These are phyloP conservation scores for Melipona beecheii DNA, from an alignment of 2,888 invertebrate species.

Conservation along the genomic window DNA sequence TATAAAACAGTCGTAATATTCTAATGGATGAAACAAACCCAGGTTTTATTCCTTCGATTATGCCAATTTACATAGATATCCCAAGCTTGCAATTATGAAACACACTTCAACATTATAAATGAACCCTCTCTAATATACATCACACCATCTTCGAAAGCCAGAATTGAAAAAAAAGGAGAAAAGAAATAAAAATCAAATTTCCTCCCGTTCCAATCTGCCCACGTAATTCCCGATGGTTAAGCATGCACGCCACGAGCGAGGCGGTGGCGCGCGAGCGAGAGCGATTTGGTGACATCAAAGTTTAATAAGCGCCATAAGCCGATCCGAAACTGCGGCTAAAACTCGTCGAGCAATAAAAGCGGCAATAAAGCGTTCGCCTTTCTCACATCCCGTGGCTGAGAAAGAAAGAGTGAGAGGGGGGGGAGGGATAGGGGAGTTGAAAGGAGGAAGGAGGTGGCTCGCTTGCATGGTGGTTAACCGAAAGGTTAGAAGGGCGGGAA, in stretches of 20 bases:
- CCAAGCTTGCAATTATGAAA: too few relatives aligned
- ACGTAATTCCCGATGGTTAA: constrained; percentile 26
- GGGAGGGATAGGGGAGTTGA: constrained; percentile 8
- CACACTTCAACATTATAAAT: too few relatives aligned
- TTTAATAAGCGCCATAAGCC: constrained; percentile 72
- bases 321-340: constrained; percentile 67
- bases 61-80: too few relatives aligned
- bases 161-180: not conserved
- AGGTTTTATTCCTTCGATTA: too few relatives aligned
- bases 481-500: constrained; percentile 69
- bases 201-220: not conserved
- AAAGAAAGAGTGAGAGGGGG: constrained; percentile 20
- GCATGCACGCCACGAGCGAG: constrained; percentile 39
- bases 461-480: constrained; percentile 71
- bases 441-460: constrained; percentile 45
- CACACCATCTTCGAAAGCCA: too few relatives aligned
- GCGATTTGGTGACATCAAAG: constrained; percentile 70
- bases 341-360: constrained; percentile 78
- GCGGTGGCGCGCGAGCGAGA: not conserved
- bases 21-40: too few relatives aligned
- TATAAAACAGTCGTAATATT: too few relatives aligned
- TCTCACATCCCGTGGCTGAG: constrained; percentile 63
- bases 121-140: too few relatives aligned
- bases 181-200: not conserved
- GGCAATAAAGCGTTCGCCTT: constrained; percentile 77